These are phyloP conservation scores for Clostera curtula DNA, from an alignment of 2,888 invertebrate species.

Conservation along the genomic window DNA sequence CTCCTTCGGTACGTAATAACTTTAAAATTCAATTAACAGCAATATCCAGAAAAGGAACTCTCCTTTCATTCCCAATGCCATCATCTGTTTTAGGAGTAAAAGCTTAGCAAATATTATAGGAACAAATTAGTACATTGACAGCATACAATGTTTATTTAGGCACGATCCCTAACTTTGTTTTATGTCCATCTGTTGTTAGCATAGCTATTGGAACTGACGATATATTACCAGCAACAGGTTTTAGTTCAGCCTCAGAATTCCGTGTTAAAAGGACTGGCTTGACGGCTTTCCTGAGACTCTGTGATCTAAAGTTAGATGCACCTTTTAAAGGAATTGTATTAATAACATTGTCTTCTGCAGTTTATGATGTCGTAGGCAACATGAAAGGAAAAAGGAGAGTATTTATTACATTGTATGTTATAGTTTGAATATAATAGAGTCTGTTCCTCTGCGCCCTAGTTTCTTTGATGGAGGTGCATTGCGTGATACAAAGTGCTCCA, in stretches of 20 bases:
- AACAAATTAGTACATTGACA: slow-evolving; percentile 41
- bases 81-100: slow-evolving; percentile 22
- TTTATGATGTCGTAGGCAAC: slow-evolving; percentile 10
- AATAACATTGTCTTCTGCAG: slow-evolving; percentile 11
- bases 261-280: slow-evolving; percentile 17
- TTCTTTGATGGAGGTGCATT: too few species aligned
- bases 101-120: slow-evolving; percentile 44
- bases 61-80: not conserved
- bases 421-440: too few species aligned
- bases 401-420: not conserved
- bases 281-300: slow-evolving; percentile 8
- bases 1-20: too few species aligned
- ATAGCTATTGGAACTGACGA: slow-evolving; percentile 15
- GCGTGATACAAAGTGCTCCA: too few species aligned
- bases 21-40: too few species aligned
- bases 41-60: too few species aligned
- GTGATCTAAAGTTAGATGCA: slow-evolving; percentile 11
- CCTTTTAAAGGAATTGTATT: slow-evolving; percentile 11
- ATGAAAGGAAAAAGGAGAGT: slow-evolving; percentile 3
- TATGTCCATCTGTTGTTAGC: slow-evolving; percentile 16
- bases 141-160: slow-evolving; percentile 18
- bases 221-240: slow-evolving; percentile 11
- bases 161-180: slow-evolving; percentile 18
- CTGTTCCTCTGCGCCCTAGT: too few species aligned
- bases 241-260: slow-evolving; percentile 9